Conservation (phyloP, 2,888 invertebrate species). For the Tipula vernalis region DNA sequence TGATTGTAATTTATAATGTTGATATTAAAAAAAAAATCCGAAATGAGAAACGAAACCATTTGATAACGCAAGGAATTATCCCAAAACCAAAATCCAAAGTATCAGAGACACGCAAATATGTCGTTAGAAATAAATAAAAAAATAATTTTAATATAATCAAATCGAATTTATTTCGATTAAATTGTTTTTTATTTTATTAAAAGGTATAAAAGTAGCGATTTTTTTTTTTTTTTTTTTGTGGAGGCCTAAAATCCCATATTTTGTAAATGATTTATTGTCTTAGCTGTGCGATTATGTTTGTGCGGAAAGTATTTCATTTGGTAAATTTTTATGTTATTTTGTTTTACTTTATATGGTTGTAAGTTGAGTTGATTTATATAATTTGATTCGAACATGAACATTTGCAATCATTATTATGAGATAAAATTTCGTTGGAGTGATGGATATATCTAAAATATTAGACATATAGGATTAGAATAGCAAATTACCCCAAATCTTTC, state of each 20-base stretch:
- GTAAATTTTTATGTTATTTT: too few relatives aligned
- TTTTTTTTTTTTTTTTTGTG: not conserved
- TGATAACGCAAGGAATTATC: not conserved
- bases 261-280: slow-evolving; percentile 9
- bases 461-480: too few relatives aligned
- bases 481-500: too few relatives aligned
- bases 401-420: slow-evolving; percentile 5
- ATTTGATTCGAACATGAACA: slow-evolving; percentile 6
- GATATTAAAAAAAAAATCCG: not conserved
- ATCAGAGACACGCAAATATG: not conserved
- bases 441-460: not conserved
- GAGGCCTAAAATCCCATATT: not conserved
- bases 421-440: not conserved
- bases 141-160: not conserved
- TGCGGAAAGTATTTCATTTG: not conserved
- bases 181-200: not conserved
- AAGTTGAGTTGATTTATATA: not conserved
- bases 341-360: not conserved
- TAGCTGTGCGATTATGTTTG: not conserved
- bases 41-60: not conserved
- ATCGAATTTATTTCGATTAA: not conserved
- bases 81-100: not conserved
- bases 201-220: not conserved
- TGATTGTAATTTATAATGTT: not conserved
- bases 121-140: not conserved